Evolutionary conservation across 2,113 vertebrate species (phyloP).

Genomic region (Montifringilla adamsi): DNA sequence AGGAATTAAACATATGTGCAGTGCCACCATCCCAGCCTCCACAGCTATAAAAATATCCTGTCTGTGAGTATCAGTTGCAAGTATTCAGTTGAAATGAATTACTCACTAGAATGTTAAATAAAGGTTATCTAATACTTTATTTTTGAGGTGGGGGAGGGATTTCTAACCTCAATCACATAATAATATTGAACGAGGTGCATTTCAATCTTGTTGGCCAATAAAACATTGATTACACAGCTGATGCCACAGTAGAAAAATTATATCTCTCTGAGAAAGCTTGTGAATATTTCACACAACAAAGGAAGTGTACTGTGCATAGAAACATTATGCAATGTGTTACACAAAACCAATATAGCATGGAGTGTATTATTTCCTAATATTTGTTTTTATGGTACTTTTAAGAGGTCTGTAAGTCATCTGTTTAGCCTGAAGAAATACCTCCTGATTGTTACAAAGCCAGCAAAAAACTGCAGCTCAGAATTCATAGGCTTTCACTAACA

Average conservation of each 20-base stretch:
- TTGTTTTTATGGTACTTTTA: conserved; percentile 5
- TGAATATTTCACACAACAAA: conserved; percentile 26
- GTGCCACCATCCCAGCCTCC: not conserved
- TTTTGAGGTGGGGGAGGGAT: not conserved
- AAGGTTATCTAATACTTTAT: conserved; percentile 26
- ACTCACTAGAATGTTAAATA: not conserved
- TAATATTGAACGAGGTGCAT: not conserved
- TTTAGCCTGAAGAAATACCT: conserved; percentile 40
- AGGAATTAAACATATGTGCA: not conserved
- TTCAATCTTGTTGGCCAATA: conserved; percentile 45
- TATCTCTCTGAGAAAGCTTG: not conserved
- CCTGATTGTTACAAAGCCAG: not conserved
- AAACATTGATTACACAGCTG: conserved; percentile 61
- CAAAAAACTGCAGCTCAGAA: conserved; percentile 11
- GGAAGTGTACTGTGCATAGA: not conserved
- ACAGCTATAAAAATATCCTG: not conserved
- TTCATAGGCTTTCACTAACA: not conserved
- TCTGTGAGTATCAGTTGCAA: not conserved
- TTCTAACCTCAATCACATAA: conserved; percentile 18
- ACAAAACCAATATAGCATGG: not conserved
- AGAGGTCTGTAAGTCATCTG: conserved; percentile 45
- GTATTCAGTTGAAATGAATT: not conserved
- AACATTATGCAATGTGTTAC: not conserved
- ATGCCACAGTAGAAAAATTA: conserved; percentile 43
- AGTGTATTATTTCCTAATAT: conserved; percentile 40